Evolutionary conservation across 2,797 vertebrate genomes (phyloP), one percentile per base, ranked within the genome.

Genomic region (Crenichthys baileyi): DNA sequence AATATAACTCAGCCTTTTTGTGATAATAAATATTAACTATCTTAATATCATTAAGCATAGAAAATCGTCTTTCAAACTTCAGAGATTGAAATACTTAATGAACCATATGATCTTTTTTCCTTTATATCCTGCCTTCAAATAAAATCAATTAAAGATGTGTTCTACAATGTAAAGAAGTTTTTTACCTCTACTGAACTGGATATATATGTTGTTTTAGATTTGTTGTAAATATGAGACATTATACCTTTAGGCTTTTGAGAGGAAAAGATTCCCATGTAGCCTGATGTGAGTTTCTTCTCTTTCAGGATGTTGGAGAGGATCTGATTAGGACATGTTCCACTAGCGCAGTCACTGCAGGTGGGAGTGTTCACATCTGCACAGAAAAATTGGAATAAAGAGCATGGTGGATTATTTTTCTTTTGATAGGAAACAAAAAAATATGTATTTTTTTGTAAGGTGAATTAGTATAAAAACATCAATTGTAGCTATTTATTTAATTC

Each of bases 241-340:
- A 60, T 83, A 96, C 95, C 95, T 89, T 56, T 39, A 15, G 95
- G 95, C 61, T 96, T 96, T 76, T 3, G 2, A 20, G 79, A 0
- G 44, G 93, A 93, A 58, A 80, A 70, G 24, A 93, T 67, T 56
- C 91, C 92, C 86, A 95, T 89, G 85, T 96, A 96, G 63, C 95
- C 95, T n/a, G 95, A 96, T n/a, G 95, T 96, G 20, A 96, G 94
- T 58, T 90, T 93, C 83, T 90, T 94, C 46, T 92, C 60, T 4
- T 81, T 74, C 15, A 95, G 70, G 83, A 96, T 94, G 50, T 74
- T 85, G 39, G 92, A 79, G 58, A 95, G 89, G 68, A 95, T 86
- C 11, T 83, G 70, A 73, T 92, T 94, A 15, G 91, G 72, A 39
- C 95, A 96, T 5, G 76, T 85, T 73, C 93, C 93, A 76, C 82